These are phyloP conservation scores for Lates calcarifer DNA, from an alignment of 2,113 vertebrate species.

Conservation along the genomic window DNA sequence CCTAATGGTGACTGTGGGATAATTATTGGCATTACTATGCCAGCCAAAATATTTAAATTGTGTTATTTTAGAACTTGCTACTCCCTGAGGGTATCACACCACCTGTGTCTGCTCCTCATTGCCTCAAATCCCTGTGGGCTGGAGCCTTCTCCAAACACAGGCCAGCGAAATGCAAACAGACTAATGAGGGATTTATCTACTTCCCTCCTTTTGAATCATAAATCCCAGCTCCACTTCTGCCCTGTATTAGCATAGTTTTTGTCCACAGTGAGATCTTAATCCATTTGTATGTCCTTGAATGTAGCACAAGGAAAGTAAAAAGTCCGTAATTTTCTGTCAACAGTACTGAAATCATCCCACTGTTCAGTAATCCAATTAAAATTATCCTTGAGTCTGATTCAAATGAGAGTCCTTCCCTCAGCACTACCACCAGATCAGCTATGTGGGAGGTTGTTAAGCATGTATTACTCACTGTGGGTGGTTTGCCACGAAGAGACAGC, in stretches of 20 bases:
- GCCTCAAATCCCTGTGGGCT: slow-evolving; percentile 57
- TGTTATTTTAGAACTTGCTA: slow-evolving; percentile 62
- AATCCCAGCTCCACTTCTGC: slow-evolving; percentile 59
- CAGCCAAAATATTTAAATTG: slow-evolving; percentile 65
- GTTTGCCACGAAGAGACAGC: slow-evolving; percentile 62
- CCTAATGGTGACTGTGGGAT: slow-evolving; percentile 54
- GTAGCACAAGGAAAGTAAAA: slow-evolving; percentile 57
- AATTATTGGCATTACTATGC: slow-evolving; percentile 55
- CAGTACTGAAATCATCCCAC: slow-evolving; percentile 59
- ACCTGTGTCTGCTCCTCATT: slow-evolving; percentile 61
- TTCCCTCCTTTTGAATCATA: slow-evolving; percentile 56
- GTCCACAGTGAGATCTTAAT: slow-evolving; percentile 74
- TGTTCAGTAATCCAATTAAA: slow-evolving; percentile 81
- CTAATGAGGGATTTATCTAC: slow-evolving; percentile 78
- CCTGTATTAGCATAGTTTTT: slow-evolving; percentile 73
- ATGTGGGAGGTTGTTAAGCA: slow-evolving; percentile 57
- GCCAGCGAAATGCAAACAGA: slow-evolving; percentile 71
- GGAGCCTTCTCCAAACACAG: slow-evolving; percentile 74
- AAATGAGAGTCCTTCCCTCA: slow-evolving; percentile 58
- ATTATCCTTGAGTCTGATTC: slow-evolving; percentile 55
- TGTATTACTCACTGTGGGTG: slow-evolving; percentile 52
- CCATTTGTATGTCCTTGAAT: slow-evolving; percentile 77
- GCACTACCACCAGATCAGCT: slow-evolving; percentile 49
- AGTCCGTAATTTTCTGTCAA: slow-evolving; percentile 61
- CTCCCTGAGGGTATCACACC: slow-evolving; percentile 63